Conservation (phyloP, 2,888 invertebrate genomes). For the Temnothorax unifasciatus region DNA sequence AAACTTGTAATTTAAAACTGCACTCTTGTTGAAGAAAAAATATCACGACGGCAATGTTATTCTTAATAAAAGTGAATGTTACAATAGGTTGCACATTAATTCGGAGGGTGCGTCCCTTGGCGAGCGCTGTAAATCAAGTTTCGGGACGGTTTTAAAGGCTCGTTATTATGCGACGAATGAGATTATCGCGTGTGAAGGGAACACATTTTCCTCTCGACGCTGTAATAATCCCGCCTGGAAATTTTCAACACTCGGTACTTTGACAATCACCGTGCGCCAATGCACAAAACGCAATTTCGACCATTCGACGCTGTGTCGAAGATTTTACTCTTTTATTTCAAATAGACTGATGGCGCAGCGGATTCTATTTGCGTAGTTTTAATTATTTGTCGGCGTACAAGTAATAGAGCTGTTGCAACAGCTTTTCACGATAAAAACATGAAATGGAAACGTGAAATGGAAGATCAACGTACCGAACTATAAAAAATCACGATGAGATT, state of each 20-base stretch:
- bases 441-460: constrained; percentile 33
- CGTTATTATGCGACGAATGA: constrained; percentile 47
- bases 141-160: constrained; percentile 37
- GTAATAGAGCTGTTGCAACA: constrained; percentile 43
- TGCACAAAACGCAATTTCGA: constrained; percentile 30
- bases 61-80: constrained; percentile 1
- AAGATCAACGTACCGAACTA: constrained; percentile 41
- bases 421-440: constrained; percentile 39
- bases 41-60: not conserved
- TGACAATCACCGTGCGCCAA: constrained; percentile 31
- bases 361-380: constrained; percentile 32
- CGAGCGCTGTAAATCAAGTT: constrained; percentile 38
- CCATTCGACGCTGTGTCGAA: constrained; percentile 18
- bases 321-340: constrained; percentile 30
- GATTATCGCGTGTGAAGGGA: constrained; percentile 44
- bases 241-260: constrained; percentile 34
- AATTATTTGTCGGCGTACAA: constrained; percentile 35
- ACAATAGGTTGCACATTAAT: constrained; percentile 26
- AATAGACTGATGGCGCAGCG: not conserved
- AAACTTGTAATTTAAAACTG: not conserved
- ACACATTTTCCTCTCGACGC: constrained; percentile 47
- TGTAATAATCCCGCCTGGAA: constrained; percentile 40
- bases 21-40: not conserved
- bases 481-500: constrained; percentile 44
- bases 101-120: constrained; percentile 23